These are phyloP conservation scores for Sminthurides bifidus DNA, from an alignment of 1,140 invertebrate species.

Conservation along the genomic window DNA sequence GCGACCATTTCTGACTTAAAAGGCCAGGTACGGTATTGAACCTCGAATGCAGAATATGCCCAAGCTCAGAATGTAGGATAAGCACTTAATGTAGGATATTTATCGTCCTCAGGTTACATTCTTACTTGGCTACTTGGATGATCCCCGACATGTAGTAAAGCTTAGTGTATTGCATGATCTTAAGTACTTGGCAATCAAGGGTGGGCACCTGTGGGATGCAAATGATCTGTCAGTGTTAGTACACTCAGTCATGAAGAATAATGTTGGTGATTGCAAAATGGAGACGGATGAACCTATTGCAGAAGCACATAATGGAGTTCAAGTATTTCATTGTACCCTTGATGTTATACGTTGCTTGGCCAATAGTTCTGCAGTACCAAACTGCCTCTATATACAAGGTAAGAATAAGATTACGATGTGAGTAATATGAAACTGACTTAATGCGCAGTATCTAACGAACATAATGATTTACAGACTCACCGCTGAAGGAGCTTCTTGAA, in stretches of 20 bases:
- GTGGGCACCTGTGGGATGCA: slow-evolving; percentile 69
- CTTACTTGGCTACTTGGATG: slow-evolving; percentile 46
- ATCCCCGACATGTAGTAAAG: slow-evolving; percentile 58
- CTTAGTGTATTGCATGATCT: slow-evolving; percentile 60
- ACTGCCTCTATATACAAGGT: slow-evolving; percentile 21
- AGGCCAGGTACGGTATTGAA: slow-evolving; percentile 52
- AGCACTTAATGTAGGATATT: background rate
- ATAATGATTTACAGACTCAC: slow-evolving; percentile 37
- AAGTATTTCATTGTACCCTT: slow-evolving; percentile 14
- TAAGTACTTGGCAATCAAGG: slow-evolving; percentile 56
- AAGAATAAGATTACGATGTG: background rate
- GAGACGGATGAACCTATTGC: slow-evolving; percentile 11
- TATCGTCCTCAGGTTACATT: slow-evolving; percentile 41
- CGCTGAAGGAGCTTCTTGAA: slow-evolving; percentile 43
- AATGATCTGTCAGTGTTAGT: slow-evolving; percentile 53
- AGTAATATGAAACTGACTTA: too few species aligned
- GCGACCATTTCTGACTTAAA: slow-evolving; percentile 83
- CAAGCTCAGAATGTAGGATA: background rate
- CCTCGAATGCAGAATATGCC: background rate
- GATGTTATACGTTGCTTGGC: slow-evolving; percentile 28
- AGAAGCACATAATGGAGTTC: slow-evolving; percentile 23
- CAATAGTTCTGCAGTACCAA: slow-evolving; percentile 19
- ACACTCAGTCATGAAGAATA: slow-evolving; percentile 25
- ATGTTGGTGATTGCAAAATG: slow-evolving; percentile 14
- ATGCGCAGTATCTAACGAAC: too few species aligned